Evolutionary conservation across 2,113 vertebrate species (phyloP).

Genomic region (Salvator merianae): DNA sequence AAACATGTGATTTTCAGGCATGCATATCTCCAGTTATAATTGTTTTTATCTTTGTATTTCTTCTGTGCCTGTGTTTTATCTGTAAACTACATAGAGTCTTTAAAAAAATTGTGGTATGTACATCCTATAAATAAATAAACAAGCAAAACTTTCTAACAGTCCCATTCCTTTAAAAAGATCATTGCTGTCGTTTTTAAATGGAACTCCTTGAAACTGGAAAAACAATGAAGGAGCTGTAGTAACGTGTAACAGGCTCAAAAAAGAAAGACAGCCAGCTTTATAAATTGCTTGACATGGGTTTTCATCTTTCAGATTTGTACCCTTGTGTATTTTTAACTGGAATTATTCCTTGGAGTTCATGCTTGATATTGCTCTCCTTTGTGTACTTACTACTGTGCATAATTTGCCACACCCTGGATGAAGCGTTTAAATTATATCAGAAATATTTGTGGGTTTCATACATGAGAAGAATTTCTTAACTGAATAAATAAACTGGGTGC

Average conservation of each 20-base stretch:
- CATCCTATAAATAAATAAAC: too few species aligned
- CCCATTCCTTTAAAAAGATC: too few species aligned
- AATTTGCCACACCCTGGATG: conserved; percentile 9
- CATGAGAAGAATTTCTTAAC: neutral
- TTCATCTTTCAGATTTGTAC: neutral
- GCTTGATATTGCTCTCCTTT: neutral
- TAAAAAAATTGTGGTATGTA: too few species aligned
- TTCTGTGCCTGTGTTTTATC: too few species aligned
- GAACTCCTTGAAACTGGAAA: too few species aligned
- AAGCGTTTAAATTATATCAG: conserved; percentile 3
- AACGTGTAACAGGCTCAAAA: neutral
- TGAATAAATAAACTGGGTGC: neutral
- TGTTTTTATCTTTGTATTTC: too few species aligned
- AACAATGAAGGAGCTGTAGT: too few species aligned
- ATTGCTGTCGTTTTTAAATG: too few species aligned
- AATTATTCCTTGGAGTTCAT: neutral
- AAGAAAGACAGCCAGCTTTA: neutral
- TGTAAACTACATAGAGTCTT: too few species aligned
- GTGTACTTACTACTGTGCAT: neutral
- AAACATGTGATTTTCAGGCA: too few species aligned
- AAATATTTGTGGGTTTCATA: conserved; percentile 31
- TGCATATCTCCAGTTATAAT: too few species aligned
- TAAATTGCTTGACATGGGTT: neutral
- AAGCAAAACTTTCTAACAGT: too few species aligned
- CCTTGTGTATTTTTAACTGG: neutral